These are phyloP conservation scores for Tolypeutes matacus DNA, from an alignment of 2,797 vertebrate species.

Conservation along the genomic window DNA sequence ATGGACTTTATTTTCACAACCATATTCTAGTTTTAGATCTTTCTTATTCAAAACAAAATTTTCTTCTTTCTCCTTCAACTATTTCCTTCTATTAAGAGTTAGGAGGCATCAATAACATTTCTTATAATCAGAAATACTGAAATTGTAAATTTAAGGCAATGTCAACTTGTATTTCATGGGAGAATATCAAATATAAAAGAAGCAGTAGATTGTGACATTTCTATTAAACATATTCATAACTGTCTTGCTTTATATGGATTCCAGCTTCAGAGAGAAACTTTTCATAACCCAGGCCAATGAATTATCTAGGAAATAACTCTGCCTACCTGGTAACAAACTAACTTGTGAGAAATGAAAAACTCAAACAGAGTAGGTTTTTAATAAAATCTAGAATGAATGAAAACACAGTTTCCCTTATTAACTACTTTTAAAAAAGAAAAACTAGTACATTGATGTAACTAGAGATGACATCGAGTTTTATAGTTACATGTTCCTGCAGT, in stretches of 20 bases:
- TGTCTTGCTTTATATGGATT: not conserved
- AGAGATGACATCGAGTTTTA: not conserved
- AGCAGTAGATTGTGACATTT: not conserved
- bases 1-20: not conserved
- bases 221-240: not conserved
- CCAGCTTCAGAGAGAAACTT: not conserved
- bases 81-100: not conserved
- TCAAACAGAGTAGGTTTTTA: not conserved
- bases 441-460: not conserved
- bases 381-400: not conserved
- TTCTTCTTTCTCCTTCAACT: not conserved
- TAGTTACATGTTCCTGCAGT: not conserved
- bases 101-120: not conserved
- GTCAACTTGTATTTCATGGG: not conserved
- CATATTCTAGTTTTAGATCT: not conserved
- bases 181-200: not conserved
- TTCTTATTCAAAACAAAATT: not conserved
- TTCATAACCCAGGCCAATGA: not conserved
- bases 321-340: not conserved
- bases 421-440: slow-evolving; percentile 6
- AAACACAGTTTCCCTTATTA: not conserved
- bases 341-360: not conserved
- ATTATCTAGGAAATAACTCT: not conserved
- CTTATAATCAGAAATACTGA: not conserved
- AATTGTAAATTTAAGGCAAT: slow-evolving; percentile 1